phyloP scores from a whole-genome alignment of 2,113 vertebrate species.

The Pteronura brasiliensis region DNA sequence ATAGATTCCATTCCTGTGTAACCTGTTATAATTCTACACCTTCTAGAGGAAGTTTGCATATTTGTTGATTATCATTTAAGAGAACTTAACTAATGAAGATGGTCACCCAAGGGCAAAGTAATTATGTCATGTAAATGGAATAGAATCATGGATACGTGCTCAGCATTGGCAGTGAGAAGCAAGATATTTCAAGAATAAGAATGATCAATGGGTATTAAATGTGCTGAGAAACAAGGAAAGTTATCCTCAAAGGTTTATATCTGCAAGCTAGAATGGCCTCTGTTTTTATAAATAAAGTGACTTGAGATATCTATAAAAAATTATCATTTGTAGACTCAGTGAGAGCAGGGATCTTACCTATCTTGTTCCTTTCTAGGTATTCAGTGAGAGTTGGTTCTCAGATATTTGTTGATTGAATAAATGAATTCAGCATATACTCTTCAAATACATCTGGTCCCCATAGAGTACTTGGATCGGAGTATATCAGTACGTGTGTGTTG shows the following conservation, averaged over 20 bases:
- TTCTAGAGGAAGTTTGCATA: slow-evolving; percentile 30
- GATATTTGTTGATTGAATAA: not conserved
- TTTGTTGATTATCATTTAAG: slow-evolving; percentile 1
- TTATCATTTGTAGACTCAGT: not conserved
- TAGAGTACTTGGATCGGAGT: not conserved
- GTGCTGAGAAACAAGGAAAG: not conserved
- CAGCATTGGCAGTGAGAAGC: not conserved
- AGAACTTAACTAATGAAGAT: not conserved
- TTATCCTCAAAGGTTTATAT: not conserved
- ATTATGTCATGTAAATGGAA: not conserved
- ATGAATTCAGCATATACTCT: not conserved
- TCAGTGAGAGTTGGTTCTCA: not conserved
- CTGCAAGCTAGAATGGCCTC: not conserved
- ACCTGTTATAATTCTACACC: slow-evolving; percentile 70
- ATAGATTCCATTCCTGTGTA: slow-evolving; percentile 67
- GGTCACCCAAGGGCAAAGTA: not conserved
- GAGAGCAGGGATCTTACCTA: not conserved
- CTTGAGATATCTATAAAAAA: not conserved
- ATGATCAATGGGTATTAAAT: not conserved
- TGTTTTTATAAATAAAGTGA: not conserved
- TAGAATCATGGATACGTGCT: not conserved
- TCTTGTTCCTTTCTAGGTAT: not conserved
- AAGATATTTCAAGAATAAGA: slow-evolving; percentile 29
- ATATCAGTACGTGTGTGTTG: not conserved
- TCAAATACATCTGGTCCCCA: not conserved